phyloP scores from a whole-genome alignment of 2,113 vertebrate species.

The Thamnophis sirtalis region DNA sequence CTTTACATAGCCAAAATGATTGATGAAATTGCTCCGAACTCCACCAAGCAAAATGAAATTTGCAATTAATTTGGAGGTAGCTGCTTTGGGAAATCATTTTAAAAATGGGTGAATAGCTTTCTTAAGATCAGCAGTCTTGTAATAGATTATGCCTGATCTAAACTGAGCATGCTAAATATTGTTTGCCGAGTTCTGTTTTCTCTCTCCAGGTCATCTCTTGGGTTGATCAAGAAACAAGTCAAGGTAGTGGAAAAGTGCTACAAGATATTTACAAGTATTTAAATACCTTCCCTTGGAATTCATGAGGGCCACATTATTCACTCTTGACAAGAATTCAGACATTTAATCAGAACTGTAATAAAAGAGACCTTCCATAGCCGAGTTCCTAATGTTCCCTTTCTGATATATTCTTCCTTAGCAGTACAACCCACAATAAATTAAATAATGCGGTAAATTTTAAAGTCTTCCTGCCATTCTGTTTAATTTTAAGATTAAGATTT shows the following conservation, averaged over 20 bases:
- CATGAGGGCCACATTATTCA: slow-evolving; percentile 35
- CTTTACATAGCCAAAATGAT: neutral
- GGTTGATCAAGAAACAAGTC: neutral
- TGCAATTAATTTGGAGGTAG: neutral
- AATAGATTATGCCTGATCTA: neutral
- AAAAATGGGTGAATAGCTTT: neutral
- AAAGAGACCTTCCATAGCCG: slow-evolving; percentile 37
- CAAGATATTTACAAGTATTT: slow-evolving; percentile 32
- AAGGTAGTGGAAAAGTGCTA: neutral
- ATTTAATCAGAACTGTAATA: slow-evolving; percentile 58
- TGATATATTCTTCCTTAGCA: slow-evolving; percentile 51
- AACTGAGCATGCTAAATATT: neutral
- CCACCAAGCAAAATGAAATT: neutral
- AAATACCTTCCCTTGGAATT: slow-evolving; percentile 7
- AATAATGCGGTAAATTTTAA: slow-evolving; percentile 52
- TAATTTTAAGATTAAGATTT: slow-evolving; percentile 1
- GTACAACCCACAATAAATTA: slow-evolving; percentile 46
- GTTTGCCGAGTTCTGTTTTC: neutral
- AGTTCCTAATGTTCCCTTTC: slow-evolving; percentile 47
- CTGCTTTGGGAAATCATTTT: neutral
- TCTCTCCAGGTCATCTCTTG: neutral
- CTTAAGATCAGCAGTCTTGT: neutral
- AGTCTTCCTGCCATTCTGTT: neutral
- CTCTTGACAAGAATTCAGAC: slow-evolving; percentile 42
- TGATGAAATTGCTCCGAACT: neutral